phyloP scores from a whole-genome alignment of 2,888 invertebrate species.

The Agrotis ipsilon region DNA sequence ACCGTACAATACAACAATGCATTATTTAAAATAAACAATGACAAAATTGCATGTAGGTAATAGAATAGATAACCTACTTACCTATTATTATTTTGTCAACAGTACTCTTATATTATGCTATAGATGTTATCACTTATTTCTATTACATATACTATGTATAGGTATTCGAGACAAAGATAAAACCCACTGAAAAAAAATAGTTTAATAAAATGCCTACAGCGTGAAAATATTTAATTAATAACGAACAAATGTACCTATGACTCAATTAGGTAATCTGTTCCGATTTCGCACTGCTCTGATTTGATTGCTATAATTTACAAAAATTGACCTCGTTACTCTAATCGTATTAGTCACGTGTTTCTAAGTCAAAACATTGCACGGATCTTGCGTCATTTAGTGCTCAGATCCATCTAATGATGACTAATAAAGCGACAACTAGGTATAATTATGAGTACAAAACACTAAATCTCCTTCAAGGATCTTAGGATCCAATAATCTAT shows the following conservation, averaged over 20 bases:
- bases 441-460: constrained; percentile 24
- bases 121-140: too few species aligned
- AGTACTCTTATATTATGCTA: too few species aligned
- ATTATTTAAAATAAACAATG: not conserved
- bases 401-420: constrained; percentile 51
- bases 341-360: constrained; percentile 49
- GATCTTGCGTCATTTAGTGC: constrained; percentile 49
- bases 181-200: too few species aligned
- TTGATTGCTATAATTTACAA: constrained; percentile 41
- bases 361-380: constrained; percentile 47
- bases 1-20: not conserved
- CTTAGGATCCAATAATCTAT: constrained; percentile 24
- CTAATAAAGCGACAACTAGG: constrained; percentile 51
- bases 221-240: too few species aligned
- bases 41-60: too few species aligned
- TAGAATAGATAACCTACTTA: not conserved
- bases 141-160: too few species aligned
- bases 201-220: too few species aligned
- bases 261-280: constrained; percentile 24
- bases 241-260: constrained; percentile 22
- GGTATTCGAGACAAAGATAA: not conserved
- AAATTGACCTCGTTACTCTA: constrained; percentile 51
- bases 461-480: constrained; percentile 34
- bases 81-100: not conserved
- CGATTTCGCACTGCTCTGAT: constrained; percentile 33